Conservation (phyloP, 2,888 invertebrate genomes). For the Agonum fuliginosum region DNA sequence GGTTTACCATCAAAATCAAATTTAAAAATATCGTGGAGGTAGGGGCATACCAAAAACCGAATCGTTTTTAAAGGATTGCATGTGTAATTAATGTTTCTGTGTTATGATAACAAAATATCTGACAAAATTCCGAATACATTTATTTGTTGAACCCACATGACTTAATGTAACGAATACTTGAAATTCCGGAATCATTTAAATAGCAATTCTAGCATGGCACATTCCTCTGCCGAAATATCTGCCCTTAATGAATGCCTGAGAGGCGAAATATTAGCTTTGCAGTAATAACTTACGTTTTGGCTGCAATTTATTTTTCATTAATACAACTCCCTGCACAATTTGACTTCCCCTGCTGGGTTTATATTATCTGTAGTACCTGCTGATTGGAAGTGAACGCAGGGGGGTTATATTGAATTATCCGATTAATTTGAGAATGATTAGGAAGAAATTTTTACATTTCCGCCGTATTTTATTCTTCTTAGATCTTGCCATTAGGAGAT, state of each 20-base stretch:
- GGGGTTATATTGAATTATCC: no score
- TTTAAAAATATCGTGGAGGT: no score
- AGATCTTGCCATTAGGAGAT: no score
- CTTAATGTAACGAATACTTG: conserved; percentile 5
- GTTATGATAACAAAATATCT: neutral
- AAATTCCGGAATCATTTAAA: conserved; percentile 21
- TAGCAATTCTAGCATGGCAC: neutral
- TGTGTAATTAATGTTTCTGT: no score
- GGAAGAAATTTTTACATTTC: no score
- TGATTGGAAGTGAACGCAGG: conserved; percentile 12
- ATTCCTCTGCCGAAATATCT: conserved; percentile 15
- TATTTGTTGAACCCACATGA: neutral
- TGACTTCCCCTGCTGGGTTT: neutral
- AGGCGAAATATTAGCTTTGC: conserved; percentile 14
- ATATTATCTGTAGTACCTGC: conserved; percentile 4
- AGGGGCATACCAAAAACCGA: no score
- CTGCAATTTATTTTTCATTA: conserved; percentile 27
- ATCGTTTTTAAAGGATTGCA: neutral
- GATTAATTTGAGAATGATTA: no score
- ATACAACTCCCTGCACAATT: neutral
- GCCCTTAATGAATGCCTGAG: conserved; percentile 21
- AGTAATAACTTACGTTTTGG: conserved; percentile 21
- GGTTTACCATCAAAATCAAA: no score
- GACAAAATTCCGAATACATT: neutral
- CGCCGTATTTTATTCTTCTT: no score